phyloP scores from a whole-genome alignment of 1,140 invertebrate species.

The Aplysia californica region DNA sequence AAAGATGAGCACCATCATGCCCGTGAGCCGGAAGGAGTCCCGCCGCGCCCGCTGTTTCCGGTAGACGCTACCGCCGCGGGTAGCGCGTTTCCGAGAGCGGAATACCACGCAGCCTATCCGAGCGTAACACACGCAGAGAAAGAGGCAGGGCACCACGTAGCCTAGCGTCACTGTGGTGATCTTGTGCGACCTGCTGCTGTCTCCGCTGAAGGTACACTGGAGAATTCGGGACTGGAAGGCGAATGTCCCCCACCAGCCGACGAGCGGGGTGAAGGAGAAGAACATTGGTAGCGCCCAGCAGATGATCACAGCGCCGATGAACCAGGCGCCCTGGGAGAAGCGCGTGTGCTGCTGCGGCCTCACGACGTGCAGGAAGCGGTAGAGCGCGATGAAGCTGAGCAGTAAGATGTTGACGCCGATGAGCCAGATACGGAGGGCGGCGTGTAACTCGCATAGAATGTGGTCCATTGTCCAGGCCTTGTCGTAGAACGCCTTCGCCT shows the following conservation, averaged over 20 bases:
- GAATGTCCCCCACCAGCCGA: constrained; percentile 51
- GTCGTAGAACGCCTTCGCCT: constrained; percentile 48
- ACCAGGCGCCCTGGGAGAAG: constrained; percentile 36
- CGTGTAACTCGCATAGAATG: constrained; percentile 44
- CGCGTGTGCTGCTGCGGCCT: constrained; percentile 47
- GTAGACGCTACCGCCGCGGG: constrained; percentile 41
- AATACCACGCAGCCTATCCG: constrained; percentile 55
- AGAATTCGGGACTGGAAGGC: constrained; percentile 48
- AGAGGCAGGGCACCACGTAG: constrained; percentile 54
- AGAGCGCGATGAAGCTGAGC: constrained; percentile 55
- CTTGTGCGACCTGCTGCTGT: constrained; percentile 47
- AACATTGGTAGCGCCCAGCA: constrained; percentile 52
- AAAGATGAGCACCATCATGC: constrained; percentile 57
- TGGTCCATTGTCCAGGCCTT: constrained; percentile 32
- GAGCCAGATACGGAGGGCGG: constrained; percentile 50
- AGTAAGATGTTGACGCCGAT: constrained; percentile 56
- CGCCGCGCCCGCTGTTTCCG: constrained; percentile 34
- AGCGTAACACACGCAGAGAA: constrained; percentile 56
- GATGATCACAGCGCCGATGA: constrained; percentile 39
- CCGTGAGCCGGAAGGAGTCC: constrained; percentile 45
- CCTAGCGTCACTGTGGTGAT: constrained; percentile 50
- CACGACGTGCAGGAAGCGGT: constrained; percentile 54
- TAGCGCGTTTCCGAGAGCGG: constrained; percentile 43
- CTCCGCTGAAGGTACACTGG: constrained; percentile 52
- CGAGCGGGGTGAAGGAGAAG: constrained; percentile 47